Evolutionary conservation across 2,113 vertebrate genomes (phyloP), one percentile per base, ranked within the genome.

Genomic region (Epinephelus cyanopodus): DNA sequence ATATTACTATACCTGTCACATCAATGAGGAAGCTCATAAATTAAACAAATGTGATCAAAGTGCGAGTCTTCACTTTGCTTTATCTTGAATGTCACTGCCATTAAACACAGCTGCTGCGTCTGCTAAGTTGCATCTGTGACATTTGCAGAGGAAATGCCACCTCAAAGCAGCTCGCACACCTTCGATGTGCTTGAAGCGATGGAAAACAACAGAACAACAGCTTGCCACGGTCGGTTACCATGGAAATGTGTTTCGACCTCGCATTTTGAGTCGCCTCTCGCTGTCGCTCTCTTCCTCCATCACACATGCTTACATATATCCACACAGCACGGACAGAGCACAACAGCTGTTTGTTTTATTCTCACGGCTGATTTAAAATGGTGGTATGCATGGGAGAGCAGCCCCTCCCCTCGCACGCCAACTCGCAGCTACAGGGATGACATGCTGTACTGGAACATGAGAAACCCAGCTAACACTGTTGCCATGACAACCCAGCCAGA

Each of bases 401-500:
- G 12, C 53, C 67, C 86, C 68, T 6, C 70, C 48, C 5, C 7
- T 2, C 11, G 3, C 15, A 1, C 39, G 0, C 79, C 74, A 82
- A 67, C 71, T 50, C 82, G 86, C 74, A 77, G 85, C 68, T 87
- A 89, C 82, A 83, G 76, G 79, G 86, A 90, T 77, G 84, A 84
- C 86, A 93, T 10, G 56, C 81, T 90, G 87, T 91, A 89, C 83
- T 84, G 79, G 84, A 91, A 92, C 89, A 94, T 79, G 88, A 92
- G 91, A 87, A 86, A 88, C 88, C 86, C 86, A 81, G 88, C 91
- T 74, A 89, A 94, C 90, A 90, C 94, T 92, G 95, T 96, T 96
- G 89, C 94, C 92, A 95, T 96, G 94, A 92, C 95, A 90, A 95
- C 95, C 76, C 88, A 87, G 91, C 90, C 90, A 92, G 90, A 89